These are phyloP conservation scores for Pseudolaguvia tuberculata DNA, from an alignment of 2,113 vertebrate genomes.

Conservation along the genomic window DNA sequence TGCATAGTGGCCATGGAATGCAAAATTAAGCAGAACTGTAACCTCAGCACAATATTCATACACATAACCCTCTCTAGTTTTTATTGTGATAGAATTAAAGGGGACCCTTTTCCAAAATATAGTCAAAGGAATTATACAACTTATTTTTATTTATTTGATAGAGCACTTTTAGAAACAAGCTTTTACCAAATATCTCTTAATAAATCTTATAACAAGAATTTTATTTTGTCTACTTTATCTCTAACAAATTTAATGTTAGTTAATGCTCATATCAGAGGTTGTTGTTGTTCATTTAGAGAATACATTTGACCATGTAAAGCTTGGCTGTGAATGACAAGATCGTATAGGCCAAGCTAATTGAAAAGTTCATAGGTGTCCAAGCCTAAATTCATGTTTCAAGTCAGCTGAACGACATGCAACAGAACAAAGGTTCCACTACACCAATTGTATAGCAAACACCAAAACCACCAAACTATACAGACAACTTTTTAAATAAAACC, in stretches of 20 bases:
- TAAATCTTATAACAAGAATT: neutral
- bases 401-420: neutral
- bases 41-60: neutral
- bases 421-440: neutral
- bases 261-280: neutral
- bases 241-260: neutral
- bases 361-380: neutral
- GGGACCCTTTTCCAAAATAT: neutral
- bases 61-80: neutral
- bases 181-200: neutral
- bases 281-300: neutral
- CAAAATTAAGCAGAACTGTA: neutral
- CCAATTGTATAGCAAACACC: neutral
- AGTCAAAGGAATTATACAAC: neutral
- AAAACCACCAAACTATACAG: neutral
- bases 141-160: neutral
- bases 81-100: slow-evolving; percentile 6
- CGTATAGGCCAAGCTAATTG: neutral
- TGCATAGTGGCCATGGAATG: neutral
- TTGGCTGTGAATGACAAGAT: neutral
- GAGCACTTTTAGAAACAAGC: neutral
- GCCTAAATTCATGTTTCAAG: neutral
- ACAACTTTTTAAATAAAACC: no score
- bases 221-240: neutral
- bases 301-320: neutral